Evolutionary conservation across 1,140 invertebrate genomes (phyloP).

Genomic region (Drosophila funebris): DNA sequence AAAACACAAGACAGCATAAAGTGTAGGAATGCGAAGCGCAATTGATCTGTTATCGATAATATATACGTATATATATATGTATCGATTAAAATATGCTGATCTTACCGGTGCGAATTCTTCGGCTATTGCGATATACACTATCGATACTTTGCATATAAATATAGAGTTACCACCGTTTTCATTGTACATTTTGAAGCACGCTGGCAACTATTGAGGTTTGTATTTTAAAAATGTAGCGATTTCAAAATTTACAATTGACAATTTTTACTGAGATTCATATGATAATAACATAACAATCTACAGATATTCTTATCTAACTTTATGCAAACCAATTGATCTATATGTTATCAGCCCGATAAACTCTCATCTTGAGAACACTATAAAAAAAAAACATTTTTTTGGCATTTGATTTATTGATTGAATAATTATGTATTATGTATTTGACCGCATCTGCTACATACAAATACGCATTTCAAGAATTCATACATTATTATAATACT

Average conservation of each 20-base stretch:
- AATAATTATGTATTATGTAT: conserved; percentile 75
- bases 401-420: conserved; percentile 80
- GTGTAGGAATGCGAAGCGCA: conserved; percentile 51
- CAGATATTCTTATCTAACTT: too few species aligned
- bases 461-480: conserved; percentile 71
- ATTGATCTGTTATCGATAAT: conserved; percentile 40
- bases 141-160: too few species aligned
- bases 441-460: conserved; percentile 64
- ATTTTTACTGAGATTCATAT: too few species aligned
- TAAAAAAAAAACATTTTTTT: conserved; percentile 36
- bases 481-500: conserved; percentile 77
- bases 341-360: too few species aligned
- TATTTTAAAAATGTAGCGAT: too few species aligned
- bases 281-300: too few species aligned
- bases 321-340: too few species aligned
- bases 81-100: not conserved
- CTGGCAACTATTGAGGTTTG: too few species aligned
- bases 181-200: too few species aligned
- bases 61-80: not conserved
- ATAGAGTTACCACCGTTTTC: too few species aligned
- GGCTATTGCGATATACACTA: not conserved
- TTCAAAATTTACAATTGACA: too few species aligned
- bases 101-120: not conserved
- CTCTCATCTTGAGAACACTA: too few species aligned
- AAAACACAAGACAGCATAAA: conserved; percentile 65